A percentile compares a stretch with the other conserved stretches of the same genome.
Evolutionary conservation across 1,140 invertebrate genomes (phyloP).

Genomic region (Tetragonula clypearis): DNA sequence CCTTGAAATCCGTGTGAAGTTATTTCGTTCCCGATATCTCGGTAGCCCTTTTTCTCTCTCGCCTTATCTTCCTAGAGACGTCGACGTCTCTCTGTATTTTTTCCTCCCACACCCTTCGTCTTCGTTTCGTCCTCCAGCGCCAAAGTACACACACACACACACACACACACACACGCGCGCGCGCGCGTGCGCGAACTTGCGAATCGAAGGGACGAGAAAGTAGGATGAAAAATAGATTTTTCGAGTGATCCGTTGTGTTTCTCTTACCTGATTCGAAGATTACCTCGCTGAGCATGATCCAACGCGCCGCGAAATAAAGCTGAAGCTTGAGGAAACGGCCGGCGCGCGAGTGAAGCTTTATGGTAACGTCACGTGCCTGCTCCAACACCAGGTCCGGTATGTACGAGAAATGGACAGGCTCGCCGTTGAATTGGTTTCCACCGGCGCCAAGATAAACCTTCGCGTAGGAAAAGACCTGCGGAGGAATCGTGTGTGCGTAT

Average conservation of each 20-base stretch:
- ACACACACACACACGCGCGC: too few relatives aligned
- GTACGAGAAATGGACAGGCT: slow-evolving; percentile 87
- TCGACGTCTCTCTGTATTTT: not conserved
- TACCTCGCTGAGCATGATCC: slow-evolving; percentile 95
- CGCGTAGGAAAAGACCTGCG: slow-evolving; percentile 86
- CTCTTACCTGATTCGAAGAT: slow-evolving; percentile 89
- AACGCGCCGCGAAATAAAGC: slow-evolving; percentile 91
- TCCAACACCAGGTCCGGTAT: slow-evolving; percentile 92
- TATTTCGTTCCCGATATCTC: slow-evolving; percentile 37
- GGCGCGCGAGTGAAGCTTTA: slow-evolving; percentile 90
- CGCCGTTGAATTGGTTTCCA: slow-evolving; percentile 85
- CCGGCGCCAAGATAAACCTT: slow-evolving; percentile 88
- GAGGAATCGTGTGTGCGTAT: not conserved
- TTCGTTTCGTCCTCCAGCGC: not conserved
- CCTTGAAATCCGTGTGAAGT: slow-evolving; percentile 20
- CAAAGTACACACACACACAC: not conserved
- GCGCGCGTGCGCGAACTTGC: too few relatives aligned
- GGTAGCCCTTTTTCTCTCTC: not conserved
- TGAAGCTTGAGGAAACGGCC: slow-evolving; percentile 90
- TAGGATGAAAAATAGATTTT: slow-evolving; percentile 39
- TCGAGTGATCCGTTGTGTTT: slow-evolving; percentile 15
- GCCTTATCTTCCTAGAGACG: not conserved
- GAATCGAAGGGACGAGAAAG: not conserved
- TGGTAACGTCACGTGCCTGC: slow-evolving; percentile 91
- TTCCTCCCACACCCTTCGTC: not conserved